Percentiles rank a stretch among this genome's conserved stretches.
Evolutionary conservation across 2,888 invertebrate species (phyloP).

Genomic region (Chydorus sphaericus): DNA sequence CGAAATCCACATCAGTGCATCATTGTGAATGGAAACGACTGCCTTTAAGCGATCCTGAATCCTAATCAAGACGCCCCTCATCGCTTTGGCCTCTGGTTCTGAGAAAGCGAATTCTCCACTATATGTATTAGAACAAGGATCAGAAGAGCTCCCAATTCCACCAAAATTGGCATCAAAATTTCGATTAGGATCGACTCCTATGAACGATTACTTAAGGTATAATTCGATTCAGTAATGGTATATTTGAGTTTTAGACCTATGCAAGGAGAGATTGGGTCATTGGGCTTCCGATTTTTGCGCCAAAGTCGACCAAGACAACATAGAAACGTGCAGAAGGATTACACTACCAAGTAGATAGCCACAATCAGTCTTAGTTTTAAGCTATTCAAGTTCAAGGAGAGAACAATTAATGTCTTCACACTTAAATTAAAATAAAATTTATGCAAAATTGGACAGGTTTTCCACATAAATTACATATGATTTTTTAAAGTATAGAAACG

Average conservation of each 20-base stretch:
- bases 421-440: too few species aligned
- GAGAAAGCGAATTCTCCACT: slow-evolving; percentile 29
- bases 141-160: slow-evolving; percentile 24
- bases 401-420: too few species aligned
- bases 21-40: slow-evolving; percentile 31
- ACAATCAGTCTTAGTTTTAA: too few species aligned
- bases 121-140: slow-evolving; percentile 30
- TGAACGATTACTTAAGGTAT: neutral
- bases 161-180: slow-evolving; percentile 24
- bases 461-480: too few species aligned
- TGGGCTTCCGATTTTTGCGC: slow-evolving; percentile 27
- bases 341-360: too few species aligned
- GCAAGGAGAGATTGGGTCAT: neutral
- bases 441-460: too few species aligned
- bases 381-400: too few species aligned
- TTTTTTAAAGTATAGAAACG: too few species aligned
- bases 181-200: slow-evolving; percentile 23
- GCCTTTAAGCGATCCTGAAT: slow-evolving; percentile 21
- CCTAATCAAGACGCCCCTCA: slow-evolving; percentile 18
- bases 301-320: slow-evolving; percentile 30
- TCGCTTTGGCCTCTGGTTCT: slow-evolving; percentile 28
- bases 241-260: too few species aligned
- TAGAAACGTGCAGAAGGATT: too few species aligned
- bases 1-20: slow-evolving; percentile 29
- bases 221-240: too few species aligned